Evolutionary conservation across 1,140 invertebrate species (phyloP), one percentile per base, ranked within the genome.

Genomic region (Tetramorium alpestre): DNA sequence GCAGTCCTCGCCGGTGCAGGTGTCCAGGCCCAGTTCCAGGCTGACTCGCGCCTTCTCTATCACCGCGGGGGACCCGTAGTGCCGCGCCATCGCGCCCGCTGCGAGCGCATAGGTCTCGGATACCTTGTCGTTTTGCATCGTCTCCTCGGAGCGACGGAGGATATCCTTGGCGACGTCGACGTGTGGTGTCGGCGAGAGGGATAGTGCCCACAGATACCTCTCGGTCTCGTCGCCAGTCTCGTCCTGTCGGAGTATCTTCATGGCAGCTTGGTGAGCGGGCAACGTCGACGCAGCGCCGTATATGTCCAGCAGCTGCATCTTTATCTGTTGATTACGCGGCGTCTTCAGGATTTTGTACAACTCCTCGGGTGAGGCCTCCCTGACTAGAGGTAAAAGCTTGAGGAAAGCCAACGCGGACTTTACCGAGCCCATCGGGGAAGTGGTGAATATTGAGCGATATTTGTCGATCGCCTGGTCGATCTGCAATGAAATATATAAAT

Each of bases 181-280:
- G 58, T 94, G 44, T 0, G 94, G 94, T 5, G 88, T 86, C 6
- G 93, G 92, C 0, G 96, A 96, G 4, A 97, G 93, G 0, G 97
- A 97, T 16, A 98, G 90, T 0, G 96, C 96, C 96, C 98, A 97
- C 1, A 98, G 94, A 93, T 98, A 98, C 82, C 97, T 95, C 91
- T 98, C 98, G 5, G 96, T 96, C 18, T 96, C 93, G 78, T 97
- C 96, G 2, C 96, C 96, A 2, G 94, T 94, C 4, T 95, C 94
- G 78, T 97, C 96, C 56, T 97, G 96, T 73, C 96, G 96, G 1
- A 98, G 94, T 51, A 96, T 92, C 67, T 96, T 96, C 94, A 97
- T 96, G 16, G 96, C 97, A 54, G 97, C 97, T 91, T 97, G 96
- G 91, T 98, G 97, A 0, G 97, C 95, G 6, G 96, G 96, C 13